Conservation (phyloP, 2,888 invertebrate genomes). For the Lepas anatifera region DNA sequence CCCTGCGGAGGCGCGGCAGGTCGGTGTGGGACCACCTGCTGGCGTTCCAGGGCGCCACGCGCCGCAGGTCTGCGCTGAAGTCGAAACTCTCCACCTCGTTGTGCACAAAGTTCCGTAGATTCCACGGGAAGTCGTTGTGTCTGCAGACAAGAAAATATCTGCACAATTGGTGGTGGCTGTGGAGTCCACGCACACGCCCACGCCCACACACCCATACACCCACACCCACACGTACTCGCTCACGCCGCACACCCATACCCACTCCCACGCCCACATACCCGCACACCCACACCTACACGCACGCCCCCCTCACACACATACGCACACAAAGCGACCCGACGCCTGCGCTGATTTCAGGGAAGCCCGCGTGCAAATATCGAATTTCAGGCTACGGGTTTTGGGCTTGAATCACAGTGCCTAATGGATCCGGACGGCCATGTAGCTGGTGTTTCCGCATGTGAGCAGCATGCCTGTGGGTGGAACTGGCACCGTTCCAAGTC, state of each 20-base stretch:
- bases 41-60: slow-evolving; percentile 67
- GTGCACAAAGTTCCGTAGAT: slow-evolving; percentile 76
- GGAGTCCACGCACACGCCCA: slow-evolving; percentile 2
- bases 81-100: slow-evolving; percentile 73
- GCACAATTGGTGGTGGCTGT: no score
- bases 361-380: no score
- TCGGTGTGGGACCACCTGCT: slow-evolving; percentile 87
- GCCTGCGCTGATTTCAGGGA: no score
- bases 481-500: no score
- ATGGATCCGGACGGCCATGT: no score
- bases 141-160: slow-evolving; percentile 24
- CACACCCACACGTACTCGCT: slow-evolving; percentile 1
- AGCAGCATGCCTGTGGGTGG: no score
- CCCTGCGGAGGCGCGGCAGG: slow-evolving; percentile 64
- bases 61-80: slow-evolving; percentile 53
- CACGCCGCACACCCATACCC: neutral
- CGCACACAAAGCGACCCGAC: no score
- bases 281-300: neutral
- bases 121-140: slow-evolving; percentile 83
- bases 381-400: no score
- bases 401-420: no score
- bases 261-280: slow-evolving; percentile 8
- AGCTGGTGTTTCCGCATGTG: no score
- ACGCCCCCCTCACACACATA: neutral
- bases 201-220: slow-evolving; percentile 13